A percentile compares a stretch with the other conserved stretches of the same genome.
Conservation (phyloP, 2,113 vertebrate genomes). For the Narcine bancroftii region DNA sequence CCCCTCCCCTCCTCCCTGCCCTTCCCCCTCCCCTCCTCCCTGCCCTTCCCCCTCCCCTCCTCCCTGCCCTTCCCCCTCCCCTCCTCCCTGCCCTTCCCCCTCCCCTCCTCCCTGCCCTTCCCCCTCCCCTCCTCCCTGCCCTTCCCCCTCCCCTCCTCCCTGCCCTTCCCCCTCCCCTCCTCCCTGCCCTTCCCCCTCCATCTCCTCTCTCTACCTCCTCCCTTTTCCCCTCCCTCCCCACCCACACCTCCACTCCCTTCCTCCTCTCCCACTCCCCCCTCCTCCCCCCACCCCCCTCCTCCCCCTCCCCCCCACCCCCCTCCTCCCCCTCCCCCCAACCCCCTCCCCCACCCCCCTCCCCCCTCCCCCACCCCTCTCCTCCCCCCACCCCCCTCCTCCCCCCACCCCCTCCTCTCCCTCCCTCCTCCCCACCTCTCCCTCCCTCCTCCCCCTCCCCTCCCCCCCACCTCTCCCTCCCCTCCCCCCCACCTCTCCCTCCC, state of each 20-base stretch:
- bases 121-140: not conserved
- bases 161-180: not conserved
- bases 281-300: not conserved
- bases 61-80: no score
- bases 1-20: no score
- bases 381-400: not conserved
- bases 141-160: conserved; percentile 38
- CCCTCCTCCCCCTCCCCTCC: not conserved
- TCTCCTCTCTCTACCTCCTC: not conserved
- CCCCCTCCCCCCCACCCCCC: not conserved
- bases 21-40: no score
- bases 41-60: no score
- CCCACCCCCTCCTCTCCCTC: not conserved
- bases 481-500: no score
- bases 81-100: no score
- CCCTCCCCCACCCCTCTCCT: not conserved
- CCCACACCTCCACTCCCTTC: not conserved
- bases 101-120: not conserved
- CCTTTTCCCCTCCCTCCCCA: conserved; percentile 37
- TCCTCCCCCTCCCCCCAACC: not conserved
- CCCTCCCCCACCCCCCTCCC: not conserved
- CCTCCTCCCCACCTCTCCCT: not conserved
- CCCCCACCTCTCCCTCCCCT: not conserved
- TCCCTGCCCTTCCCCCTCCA: not conserved
- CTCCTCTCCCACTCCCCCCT: conserved; percentile 11